Evolutionary conservation across 2,888 invertebrate species (phyloP), one percentile per base, ranked within the genome.

Genomic region (Flexamia atlantica): DNA sequence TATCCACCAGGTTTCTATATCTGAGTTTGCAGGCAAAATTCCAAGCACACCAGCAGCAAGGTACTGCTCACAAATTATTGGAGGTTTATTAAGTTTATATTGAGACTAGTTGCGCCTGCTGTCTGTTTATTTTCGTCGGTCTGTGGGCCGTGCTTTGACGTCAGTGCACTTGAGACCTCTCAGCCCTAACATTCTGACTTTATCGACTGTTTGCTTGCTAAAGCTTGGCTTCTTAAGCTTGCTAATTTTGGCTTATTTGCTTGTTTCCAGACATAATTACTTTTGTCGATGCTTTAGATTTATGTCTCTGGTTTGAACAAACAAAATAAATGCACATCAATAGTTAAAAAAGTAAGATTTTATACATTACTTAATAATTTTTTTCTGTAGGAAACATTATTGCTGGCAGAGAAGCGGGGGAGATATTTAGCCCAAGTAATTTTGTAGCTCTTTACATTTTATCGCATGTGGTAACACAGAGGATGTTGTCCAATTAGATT

Each of bases 41-140:
- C 57, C 57, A 57, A 68, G 14, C 46, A 14, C 30, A 32, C n/a
- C 30, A 68, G 17, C 30, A 68, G 17, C 1, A 32, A 9, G 40
- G 7, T 72, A 72, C 32, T 23, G 40, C 42, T n/a, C 40, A 72
- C 36, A 23, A 28, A 72, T 72, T 42, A 40, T 30, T 40, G n/a
- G 79, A 57, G 79, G 79, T 28, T 28, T 57, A 79, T 79, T 53
- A 79, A 57, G 79, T 79, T 79, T 79, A 79, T 57, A 79, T 57
- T 79, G 79, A 57, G 30, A 17, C 17, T 57, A 28, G 17, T 36
- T 53, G 79, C 57, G 32, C 50, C 23, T 36, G 46, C 23, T 36
- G 46, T 76, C 32, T 40, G 72, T 68, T 68, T 79, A 79, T 79
- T 79, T 57, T n/a, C 50, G 79, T 28, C 76, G 4, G 64, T 64